Evolutionary conservation across 2,888 invertebrate genomes (phyloP), one percentile per base, ranked within the genome.

Genomic region (Lasioglossum pauxillum): DNA sequence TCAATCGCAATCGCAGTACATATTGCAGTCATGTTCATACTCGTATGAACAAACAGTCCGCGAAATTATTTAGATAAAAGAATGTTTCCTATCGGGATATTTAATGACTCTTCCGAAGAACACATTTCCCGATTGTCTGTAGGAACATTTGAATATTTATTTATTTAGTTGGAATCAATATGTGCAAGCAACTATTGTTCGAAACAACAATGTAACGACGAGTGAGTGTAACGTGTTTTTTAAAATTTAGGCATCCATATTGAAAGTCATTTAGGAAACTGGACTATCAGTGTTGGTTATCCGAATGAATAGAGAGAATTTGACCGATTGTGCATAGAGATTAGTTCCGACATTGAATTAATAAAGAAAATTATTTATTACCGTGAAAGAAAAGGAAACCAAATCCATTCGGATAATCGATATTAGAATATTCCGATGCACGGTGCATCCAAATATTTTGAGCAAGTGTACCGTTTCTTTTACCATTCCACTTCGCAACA

Each of bases 81-180:
- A 46, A 69, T 46, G 49, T 75, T 83, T 75, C 74, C 38, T 60
- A 75, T 5, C 27, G 67, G 44, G 27, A 46, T 46, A 35, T 64
- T 14, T 57, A 85, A 46, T 23, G 78, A 73, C 35, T 82, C 86
- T 82, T 86, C 81, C 86, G 85, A 73, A 76, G 75, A 85, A 86
- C 41, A 46, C 27, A 31, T 67, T 57, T 73, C 38, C 74, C 64
- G 38, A 57, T 27, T 38, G 75, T 46, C 12, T 72, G 16, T 75
- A 75, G 60, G 38, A 72, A 31, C 4, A 44, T 71, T 57, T 72
- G 72, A n/a, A 27, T 72, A 67, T n/a, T 69, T 16, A 46, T 14
- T 2, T 73, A 35, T 64, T 76, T 72, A 76, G 35, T 57, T 74
- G n/a, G 27, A 35, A 35, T 46, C 53, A 23, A 41, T 57, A 35